A percentile compares a stretch with the other conserved stretches of the same genome.
Evolutionary conservation across 2,113 vertebrate species (phyloP).

Genomic region (Callopanchax toddi): DNA sequence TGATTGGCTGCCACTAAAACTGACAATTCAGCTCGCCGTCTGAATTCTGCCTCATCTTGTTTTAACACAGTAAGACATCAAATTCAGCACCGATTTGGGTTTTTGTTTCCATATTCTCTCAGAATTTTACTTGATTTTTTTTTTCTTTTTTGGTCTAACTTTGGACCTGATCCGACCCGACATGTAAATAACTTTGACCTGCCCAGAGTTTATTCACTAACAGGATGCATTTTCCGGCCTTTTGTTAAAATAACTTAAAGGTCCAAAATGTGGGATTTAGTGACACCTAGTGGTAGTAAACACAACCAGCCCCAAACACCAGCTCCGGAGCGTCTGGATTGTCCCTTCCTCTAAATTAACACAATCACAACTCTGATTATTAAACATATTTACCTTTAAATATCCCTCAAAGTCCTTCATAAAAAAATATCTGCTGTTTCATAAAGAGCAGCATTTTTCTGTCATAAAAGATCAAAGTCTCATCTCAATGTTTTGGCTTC

Average conservation of each 20-base stretch:
- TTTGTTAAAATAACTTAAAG: neutral
- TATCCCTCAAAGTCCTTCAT: too few species aligned
- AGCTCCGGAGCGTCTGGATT: neutral
- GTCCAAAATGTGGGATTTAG: neutral
- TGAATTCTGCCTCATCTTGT: neutral
- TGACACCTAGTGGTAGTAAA: neutral
- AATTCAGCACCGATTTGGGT: neutral
- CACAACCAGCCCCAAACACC: neutral
- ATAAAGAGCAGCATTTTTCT: too few species aligned
- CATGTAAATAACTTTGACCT: neutral
- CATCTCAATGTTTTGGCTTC: too few species aligned
- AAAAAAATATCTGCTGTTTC: too few species aligned
- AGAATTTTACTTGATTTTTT: neutral
- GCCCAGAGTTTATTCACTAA: neutral
- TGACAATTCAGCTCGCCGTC: neutral
- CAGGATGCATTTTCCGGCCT: neutral
- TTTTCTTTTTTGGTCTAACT: neutral
- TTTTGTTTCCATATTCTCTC: neutral
- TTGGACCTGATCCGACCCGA: neutral
- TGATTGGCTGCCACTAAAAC: neutral
- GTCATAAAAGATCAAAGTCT: too few species aligned
- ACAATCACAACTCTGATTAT: too few species aligned
- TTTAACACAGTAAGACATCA: neutral
- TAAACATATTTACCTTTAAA: too few species aligned
- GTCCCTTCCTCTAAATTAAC: too few species aligned